phyloP scores from a whole-genome alignment of 1,140 invertebrate species.

The Lethrus apterus region DNA sequence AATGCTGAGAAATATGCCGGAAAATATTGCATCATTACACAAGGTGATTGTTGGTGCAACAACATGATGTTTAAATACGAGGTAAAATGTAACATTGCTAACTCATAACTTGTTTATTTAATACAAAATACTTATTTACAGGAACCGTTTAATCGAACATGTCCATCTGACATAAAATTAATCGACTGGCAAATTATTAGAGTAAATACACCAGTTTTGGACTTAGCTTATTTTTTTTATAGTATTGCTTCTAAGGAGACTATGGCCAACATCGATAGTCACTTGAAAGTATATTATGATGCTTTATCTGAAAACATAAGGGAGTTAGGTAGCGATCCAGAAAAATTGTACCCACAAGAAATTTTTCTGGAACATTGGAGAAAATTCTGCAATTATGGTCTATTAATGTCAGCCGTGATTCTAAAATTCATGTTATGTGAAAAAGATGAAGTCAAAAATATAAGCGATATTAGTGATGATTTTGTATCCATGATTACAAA shows the following conservation, averaged over 20 bases:
- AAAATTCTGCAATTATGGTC: constrained; percentile 35
- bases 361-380: no score
- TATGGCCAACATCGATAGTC: constrained; percentile 6
- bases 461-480: not conserved
- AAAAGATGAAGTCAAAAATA: no score
- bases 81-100: no score
- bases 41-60: constrained; percentile 50
- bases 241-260: constrained; percentile 2
- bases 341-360: no score
- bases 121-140: no score
- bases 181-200: constrained; percentile 16
- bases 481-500: not conserved
- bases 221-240: no score
- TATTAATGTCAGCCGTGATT: constrained; percentile 36
- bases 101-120: no score
- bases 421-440: constrained; percentile 21
- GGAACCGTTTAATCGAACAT: no score
- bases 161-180: no score
- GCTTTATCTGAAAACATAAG: constrained; percentile 40
- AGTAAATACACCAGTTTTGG: no score
- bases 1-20: constrained; percentile 6
- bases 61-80: constrained; percentile 50
- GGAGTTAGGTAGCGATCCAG: no score
- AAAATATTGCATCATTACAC: constrained; percentile 38
- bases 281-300: no score